Base-by-base conservation (phyloP, 2,888 invertebrate genomes). In the Leptinotarsa haldemani region DNA sequence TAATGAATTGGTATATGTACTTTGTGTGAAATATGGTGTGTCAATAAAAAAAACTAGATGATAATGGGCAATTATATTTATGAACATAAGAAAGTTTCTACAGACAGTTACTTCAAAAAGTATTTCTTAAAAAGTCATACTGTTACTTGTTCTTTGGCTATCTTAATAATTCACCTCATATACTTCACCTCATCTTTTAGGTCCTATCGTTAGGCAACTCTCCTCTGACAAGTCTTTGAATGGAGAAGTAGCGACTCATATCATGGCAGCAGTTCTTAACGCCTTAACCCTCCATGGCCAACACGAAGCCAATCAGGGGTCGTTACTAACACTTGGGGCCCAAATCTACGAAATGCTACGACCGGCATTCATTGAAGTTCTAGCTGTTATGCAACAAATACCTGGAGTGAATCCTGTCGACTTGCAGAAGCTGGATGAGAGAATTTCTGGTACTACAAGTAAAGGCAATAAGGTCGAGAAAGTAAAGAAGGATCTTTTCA, bases 401-500 rank as follows among this genome's bases (percentile, higher is more conserved):
- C 96, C 97, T 3, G 94, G 93, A 78, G 93, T 94, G 58, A 95
- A 93, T 89, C 91, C 92, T 46, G 91, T 93, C 22, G 94, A 95
- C 87, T 88, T 97, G 78, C 94, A 95, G 85, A 93, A 94, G 77
- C 91, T 97, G 74, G 97, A 97, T 86, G 96, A 97, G 84, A 94
- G 95, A 85, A 92, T 96, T 85, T 88, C 91, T 46, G 89, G 89
- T 1, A 89, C 89, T 69, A 90, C 91, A 18, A 89, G 91, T 79
- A 93, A 93, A 82, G 94, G 94, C 69, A 92, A 93, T 84, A 94
- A 95, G 87, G 92, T 94, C 63, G 97, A 97, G 85, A 96, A 96
- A 86, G 94, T 94, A 81, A 97, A 96, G 86, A 95, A 96, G 81
- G 97, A 97, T 85, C 89, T 95, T 67, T 97, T 97, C 88, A 96